phyloP scores from a whole-genome alignment of 2,797 vertebrate genomes.

The Botia almorhae region DNA sequence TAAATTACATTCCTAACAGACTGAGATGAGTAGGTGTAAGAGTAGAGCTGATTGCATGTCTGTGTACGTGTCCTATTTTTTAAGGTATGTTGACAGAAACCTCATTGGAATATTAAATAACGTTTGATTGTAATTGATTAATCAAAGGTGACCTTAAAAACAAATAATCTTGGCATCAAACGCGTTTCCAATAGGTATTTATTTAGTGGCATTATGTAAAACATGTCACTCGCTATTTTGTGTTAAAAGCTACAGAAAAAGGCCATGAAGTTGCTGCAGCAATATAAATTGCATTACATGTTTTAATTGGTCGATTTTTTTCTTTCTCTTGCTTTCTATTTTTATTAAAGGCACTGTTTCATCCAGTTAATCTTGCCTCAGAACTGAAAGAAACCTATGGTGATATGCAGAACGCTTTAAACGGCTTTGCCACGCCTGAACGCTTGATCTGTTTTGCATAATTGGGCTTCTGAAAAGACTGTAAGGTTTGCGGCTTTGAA shows the following conservation, averaged over 20 bases:
- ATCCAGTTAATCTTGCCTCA: conserved; percentile 2
- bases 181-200: conserved; percentile 6
- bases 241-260: conserved; percentile 20
- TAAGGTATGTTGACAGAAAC: conserved; percentile 14
- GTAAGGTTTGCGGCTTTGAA: conserved; percentile 51
- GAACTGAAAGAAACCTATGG: conserved; percentile 42
- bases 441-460: conserved; percentile 64
- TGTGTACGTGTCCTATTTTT: background rate
- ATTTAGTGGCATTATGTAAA: conserved; percentile 31
- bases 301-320: conserved; percentile 36
- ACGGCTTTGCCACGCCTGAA: conserved; percentile 60
- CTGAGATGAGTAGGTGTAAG: conserved; percentile 28
- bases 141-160: conserved; percentile 33
- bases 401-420: conserved; percentile 53
- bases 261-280: background rate
- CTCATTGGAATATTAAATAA: conserved; percentile 38
- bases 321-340: conserved; percentile 18
- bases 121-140: conserved; percentile 38
- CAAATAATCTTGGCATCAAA: conserved; percentile 30
- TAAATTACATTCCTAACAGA: conserved; percentile 58
- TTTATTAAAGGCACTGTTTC: conserved; percentile 44
- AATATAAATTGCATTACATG: conserved; percentile 44
- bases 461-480: conserved; percentile 57
- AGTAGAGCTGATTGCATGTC: background rate
- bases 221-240: conserved; percentile 10